phyloP scores from a whole-genome alignment of 1,140 invertebrate genomes.

The Drosophila bipectinata region DNA sequence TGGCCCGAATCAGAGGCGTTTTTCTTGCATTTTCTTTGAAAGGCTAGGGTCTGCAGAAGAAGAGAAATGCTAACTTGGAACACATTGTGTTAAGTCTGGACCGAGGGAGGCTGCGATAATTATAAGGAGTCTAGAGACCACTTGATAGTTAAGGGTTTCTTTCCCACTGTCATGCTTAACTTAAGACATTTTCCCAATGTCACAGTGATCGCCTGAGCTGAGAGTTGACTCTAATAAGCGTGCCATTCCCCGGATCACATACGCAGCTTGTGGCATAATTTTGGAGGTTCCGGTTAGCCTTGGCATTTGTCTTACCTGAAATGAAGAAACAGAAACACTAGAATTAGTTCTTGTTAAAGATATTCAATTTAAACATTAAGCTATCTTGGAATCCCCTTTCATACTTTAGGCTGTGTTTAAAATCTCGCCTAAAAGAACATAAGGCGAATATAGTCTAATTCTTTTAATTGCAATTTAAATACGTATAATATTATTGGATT shows the following conservation, averaged over 20 bases:
- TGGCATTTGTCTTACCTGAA: background rate
- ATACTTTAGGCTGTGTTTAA: too few relatives aligned
- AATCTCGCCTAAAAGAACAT: too few relatives aligned
- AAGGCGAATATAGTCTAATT: too few relatives aligned
- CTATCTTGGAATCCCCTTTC: too few relatives aligned
- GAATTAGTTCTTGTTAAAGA: background rate
- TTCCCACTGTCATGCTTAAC: constrained; percentile 54
- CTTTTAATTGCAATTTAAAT: background rate
- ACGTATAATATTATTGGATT: background rate
- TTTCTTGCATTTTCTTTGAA: constrained; percentile 63
- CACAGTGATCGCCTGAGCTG: constrained; percentile 15
- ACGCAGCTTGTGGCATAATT: constrained; percentile 7
- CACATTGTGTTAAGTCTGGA: constrained; percentile 47
- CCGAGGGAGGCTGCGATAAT: constrained; percentile 45
- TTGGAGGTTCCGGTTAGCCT: background rate
- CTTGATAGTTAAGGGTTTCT: constrained; percentile 58
- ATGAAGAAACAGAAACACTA: background rate
- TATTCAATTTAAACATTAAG: too few relatives aligned
- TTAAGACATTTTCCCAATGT: constrained; percentile 51
- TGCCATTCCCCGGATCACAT: constrained; percentile 65
- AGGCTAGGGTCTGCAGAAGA: constrained; percentile 39
- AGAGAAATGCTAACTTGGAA: background rate
- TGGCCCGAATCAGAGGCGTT: constrained; percentile 39
- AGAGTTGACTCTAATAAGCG: constrained; percentile 52
- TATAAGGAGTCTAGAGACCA: constrained; percentile 61